phyloP scores from a whole-genome alignment of 2,113 vertebrate species.

The Festucalex cinctus region DNA sequence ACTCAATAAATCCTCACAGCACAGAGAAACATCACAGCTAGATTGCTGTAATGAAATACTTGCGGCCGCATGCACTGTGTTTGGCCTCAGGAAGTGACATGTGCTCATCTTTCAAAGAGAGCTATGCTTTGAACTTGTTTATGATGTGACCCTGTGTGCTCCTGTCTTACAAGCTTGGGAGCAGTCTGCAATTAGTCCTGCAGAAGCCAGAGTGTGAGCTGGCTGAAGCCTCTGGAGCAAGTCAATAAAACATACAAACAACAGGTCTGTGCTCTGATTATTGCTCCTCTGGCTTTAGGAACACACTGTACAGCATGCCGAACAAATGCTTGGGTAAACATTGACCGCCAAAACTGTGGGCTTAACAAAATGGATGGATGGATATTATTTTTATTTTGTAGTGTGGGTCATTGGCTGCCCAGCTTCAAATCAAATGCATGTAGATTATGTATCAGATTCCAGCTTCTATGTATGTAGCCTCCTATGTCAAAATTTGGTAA shows the following conservation, averaged over 20 bases:
- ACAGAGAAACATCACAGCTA: slow-evolving; percentile 40
- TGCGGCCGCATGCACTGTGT: slow-evolving; percentile 47
- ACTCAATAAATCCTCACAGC: slow-evolving; percentile 42
- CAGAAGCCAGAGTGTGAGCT: slow-evolving; percentile 26
- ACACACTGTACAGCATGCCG: slow-evolving; percentile 23
- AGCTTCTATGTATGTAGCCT: too few relatives aligned
- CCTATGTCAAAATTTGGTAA: too few relatives aligned
- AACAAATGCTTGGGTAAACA: slow-evolving; percentile 52
- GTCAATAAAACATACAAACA: slow-evolving; percentile 67
- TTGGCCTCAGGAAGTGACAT: slow-evolving; percentile 53
- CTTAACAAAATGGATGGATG: not conserved
- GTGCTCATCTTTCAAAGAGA: slow-evolving; percentile 50
- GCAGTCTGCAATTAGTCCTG: slow-evolving; percentile 46
- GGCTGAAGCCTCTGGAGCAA: slow-evolving; percentile 53
- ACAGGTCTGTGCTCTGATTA: slow-evolving; percentile 52
- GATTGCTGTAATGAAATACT: slow-evolving; percentile 52
- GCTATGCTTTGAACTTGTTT: slow-evolving; percentile 51
- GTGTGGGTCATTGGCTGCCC: too few relatives aligned
- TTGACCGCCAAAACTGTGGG: slow-evolving; percentile 18
- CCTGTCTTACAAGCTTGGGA: slow-evolving; percentile 31
- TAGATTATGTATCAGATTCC: too few relatives aligned
- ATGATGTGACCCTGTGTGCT: slow-evolving; percentile 39
- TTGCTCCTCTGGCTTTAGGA: slow-evolving; percentile 33
- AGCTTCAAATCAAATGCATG: too few relatives aligned
- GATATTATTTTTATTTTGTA: too few relatives aligned